These are phyloP conservation scores for Drosophila mimica DNA, from an alignment of 2,888 invertebrate genomes.

Conservation along the genomic window DNA sequence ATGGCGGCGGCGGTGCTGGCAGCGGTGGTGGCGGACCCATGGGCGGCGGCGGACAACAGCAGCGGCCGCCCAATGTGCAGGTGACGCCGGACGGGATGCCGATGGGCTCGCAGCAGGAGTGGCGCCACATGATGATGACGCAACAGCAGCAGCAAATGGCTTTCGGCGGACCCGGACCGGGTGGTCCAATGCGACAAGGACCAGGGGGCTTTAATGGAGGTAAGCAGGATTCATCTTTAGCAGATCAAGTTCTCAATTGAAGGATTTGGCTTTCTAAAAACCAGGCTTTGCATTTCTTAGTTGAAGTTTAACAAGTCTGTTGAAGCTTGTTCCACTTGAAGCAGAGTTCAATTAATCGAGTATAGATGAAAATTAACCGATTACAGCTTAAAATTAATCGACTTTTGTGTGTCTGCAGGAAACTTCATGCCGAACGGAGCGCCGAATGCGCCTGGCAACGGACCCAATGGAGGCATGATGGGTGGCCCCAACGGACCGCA, in stretches of 20 bases:
- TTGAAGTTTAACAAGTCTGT: background rate
- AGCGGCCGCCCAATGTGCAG: slow-evolving; percentile 87
- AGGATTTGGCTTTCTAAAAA: too few relatives aligned
- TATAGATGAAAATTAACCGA: background rate
- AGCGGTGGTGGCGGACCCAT: slow-evolving; percentile 84
- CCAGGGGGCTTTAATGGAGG: slow-evolving; percentile 83
- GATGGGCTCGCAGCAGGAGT: slow-evolving; percentile 85
- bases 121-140: slow-evolving; percentile 86
- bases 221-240: slow-evolving; percentile 36
- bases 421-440: slow-evolving; percentile 83
- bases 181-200: slow-evolving; percentile 83
- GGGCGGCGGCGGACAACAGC: slow-evolving; percentile 86
- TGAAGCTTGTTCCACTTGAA: background rate
- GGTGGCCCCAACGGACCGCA: slow-evolving; percentile 79
- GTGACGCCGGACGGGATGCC: slow-evolving; percentile 87
- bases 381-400: background rate
- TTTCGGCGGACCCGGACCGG: slow-evolving; percentile 73
- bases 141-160: slow-evolving; percentile 84
- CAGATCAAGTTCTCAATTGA: background rate
- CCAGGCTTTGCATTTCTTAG: too few relatives aligned
- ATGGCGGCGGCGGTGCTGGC: slow-evolving; percentile 82
- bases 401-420: slow-evolving; percentile 46
- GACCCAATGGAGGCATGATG: slow-evolving; percentile 72
- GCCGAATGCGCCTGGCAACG: slow-evolving; percentile 62
- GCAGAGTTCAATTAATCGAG: background rate